Base-by-base conservation (phyloP, 2,888 invertebrate genomes). In the Rugalucina vietnamica region DNA sequence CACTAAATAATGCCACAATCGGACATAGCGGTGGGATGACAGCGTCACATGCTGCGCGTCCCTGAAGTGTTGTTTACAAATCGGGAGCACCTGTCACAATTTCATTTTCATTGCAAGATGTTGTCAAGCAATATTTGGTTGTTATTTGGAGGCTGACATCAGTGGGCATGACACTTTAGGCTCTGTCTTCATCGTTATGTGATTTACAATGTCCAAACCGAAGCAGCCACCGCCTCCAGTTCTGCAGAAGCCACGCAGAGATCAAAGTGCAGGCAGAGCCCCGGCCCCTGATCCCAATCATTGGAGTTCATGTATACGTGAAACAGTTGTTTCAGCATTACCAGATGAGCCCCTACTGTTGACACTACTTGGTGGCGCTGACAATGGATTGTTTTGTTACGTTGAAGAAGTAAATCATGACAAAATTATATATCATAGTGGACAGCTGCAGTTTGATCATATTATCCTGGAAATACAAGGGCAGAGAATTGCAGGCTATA, bases 401-500 rank as follows among this genome's bases (percentile, higher is more conserved):
- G 80, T 95, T 39, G 93, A 92, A 37, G 91, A 92, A 8, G 88
- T 95, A 8, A 90, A 91, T 73, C 92, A 93, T 74, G 91, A 91
- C n/a, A 91, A 92, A 72, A 90, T 94, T 50, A 92, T 91, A 27
- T 94, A 94, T 73, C 94, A 94, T 85, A 93, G 92, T 79, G 94
- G 93, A 5, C 93, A 92, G 82, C 89, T 95, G 36, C 91, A 91
- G 73, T 60, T 88, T 10, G 95, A 94, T 29, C 95, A 96, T 88
- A 93, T 96, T 78, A 90, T 96, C 39, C 89, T 96, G 81, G 96
- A 96, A 91, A 95, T 96, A 72, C 96, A 96, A 92, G 96, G 96
- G 50, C 95, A 96, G 91, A 95, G 96, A 93, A 95, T 96, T 83
- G 95, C 96, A 77, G 96, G 96, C 65, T 96, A 95, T 91, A 96